Conservation (phyloP, 2,888 invertebrate species). For the Cecidostiba fungosa region DNA sequence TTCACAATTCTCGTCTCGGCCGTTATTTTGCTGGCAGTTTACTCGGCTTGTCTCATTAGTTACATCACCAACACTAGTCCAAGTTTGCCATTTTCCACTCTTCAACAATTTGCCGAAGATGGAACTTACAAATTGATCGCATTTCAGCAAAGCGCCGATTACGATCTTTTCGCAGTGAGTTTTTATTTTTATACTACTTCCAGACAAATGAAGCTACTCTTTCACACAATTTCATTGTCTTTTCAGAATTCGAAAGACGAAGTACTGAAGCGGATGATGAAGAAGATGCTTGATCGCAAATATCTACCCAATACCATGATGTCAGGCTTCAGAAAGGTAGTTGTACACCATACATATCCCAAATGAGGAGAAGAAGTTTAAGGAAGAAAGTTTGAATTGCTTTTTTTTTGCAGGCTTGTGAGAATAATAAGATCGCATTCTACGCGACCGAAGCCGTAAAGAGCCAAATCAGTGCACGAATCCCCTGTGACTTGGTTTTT, state of each 20-base stretch:
- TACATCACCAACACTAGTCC: conserved; percentile 51
- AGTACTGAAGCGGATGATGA: conserved; percentile 58
- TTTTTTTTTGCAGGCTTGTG: conserved; percentile 42
- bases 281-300: conserved; percentile 61
- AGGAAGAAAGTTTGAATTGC: background rate
- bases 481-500: conserved; percentile 68
- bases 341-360: background rate
- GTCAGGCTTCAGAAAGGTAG: conserved; percentile 60
- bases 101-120: conserved; percentile 41
- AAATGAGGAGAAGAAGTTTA: background rate
- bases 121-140: conserved; percentile 53
- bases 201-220: background rate
- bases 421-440: conserved; percentile 65
- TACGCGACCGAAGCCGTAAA: conserved; percentile 60
- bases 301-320: conserved; percentile 62
- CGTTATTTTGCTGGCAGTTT: conserved; percentile 43
- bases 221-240: background rate
- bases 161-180: conserved; percentile 39
- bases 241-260: conserved; percentile 61
- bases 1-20: conserved; percentile 37
- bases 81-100: conserved; percentile 34
- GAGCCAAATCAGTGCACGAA: background rate
- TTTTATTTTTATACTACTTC: background rate
- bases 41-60: conserved; percentile 58
- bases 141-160: conserved; percentile 35